Percentiles rank a stretch among this genome's conserved stretches.
phyloP scores from a whole-genome alignment of 2,888 invertebrate genomes.

The Neria commutata region DNA sequence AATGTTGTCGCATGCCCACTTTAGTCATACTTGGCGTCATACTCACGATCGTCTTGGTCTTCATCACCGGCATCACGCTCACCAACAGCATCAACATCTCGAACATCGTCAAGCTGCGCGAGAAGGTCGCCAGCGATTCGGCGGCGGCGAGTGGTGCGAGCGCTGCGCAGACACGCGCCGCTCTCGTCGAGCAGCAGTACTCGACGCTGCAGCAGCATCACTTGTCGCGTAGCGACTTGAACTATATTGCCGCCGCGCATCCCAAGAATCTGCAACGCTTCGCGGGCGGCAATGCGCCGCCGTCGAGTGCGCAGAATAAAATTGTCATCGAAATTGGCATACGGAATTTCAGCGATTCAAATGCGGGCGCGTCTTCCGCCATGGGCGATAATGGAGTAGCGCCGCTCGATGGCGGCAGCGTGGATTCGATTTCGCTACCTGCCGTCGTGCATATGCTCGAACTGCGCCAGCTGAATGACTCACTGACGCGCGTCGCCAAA shows the following conservation, averaged over 20 bases:
- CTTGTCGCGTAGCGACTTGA: constrained; percentile 52
- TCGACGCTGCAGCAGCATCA: constrained; percentile 57
- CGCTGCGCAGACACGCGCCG: constrained; percentile 55
- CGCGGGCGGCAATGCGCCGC: not conserved
- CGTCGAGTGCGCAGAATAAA: constrained; percentile 43
- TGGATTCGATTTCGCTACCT: constrained; percentile 58
- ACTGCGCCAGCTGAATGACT: not conserved
- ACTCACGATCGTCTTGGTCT: constrained; percentile 64
- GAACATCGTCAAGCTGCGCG: constrained; percentile 58
- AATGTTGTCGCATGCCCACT: constrained; percentile 61
- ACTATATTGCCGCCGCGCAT: constrained; percentile 56
- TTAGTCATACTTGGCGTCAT: constrained; percentile 61
- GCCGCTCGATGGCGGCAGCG: constrained; percentile 46
- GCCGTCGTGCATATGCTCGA: constrained; percentile 34
- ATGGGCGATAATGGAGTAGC: not conserved
- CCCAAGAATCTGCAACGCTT: constrained; percentile 54
- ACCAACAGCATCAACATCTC: constrained; percentile 61
- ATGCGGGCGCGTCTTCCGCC: constrained; percentile 10
- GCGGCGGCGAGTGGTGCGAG: constrained; percentile 57
- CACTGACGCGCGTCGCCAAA: constrained; percentile 12
- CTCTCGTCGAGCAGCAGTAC: constrained; percentile 56
- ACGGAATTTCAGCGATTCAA: constrained; percentile 40
- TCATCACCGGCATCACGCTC: constrained; percentile 65
- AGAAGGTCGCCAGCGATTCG: constrained; percentile 60
- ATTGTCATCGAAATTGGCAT: constrained; percentile 59